These are phyloP conservation scores for Myioborus miniatus DNA, from an alignment of 2,797 vertebrate species.

Conservation along the genomic window DNA sequence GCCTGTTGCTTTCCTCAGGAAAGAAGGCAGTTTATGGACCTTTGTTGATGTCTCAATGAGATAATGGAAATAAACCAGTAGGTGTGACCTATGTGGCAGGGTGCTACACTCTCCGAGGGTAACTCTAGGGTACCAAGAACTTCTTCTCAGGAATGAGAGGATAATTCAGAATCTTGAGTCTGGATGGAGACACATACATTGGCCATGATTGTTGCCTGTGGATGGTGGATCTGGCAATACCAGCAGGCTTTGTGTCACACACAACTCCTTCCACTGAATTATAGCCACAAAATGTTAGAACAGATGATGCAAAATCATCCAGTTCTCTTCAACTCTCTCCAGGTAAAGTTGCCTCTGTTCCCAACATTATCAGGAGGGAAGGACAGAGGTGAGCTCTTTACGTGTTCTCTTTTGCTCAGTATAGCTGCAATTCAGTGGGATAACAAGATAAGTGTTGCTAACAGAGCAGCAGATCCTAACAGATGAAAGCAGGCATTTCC, in stretches of 20 bases:
- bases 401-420: background rate
- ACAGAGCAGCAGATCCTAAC: background rate
- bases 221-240: background rate
- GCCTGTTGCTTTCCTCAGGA: background rate
- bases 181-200: background rate
- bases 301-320: background rate
- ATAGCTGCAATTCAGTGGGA: background rate
- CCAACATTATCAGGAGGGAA: background rate
- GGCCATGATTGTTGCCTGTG: background rate
- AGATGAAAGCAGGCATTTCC: background rate
- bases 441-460: background rate
- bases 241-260: background rate
- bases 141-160: background rate
- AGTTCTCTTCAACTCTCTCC: background rate
- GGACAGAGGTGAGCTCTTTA: background rate
- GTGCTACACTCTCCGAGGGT: background rate
- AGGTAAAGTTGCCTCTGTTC: background rate
- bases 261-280: background rate
- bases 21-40: background rate
- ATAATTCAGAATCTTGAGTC: background rate
- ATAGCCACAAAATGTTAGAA: background rate
- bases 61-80: background rate
- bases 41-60: background rate
- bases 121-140: background rate
- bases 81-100: rapidly evolving